Base-by-base conservation (phyloP, 2,797 vertebrate species). In the Myoxocephalus aenaeus region DNA sequence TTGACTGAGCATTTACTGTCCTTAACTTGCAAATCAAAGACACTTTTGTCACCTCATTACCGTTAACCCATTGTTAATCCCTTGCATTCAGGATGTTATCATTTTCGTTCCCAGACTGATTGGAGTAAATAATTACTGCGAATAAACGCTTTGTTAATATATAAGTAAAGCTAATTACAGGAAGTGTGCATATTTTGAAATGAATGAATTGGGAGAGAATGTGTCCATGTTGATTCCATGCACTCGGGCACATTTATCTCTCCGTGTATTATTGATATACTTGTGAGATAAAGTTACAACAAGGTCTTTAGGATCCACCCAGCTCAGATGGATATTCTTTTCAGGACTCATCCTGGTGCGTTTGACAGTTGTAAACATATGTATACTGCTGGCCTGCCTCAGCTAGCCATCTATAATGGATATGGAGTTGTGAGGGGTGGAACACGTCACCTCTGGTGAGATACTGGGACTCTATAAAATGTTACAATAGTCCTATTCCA, bases 331-430 rank as follows among this genome's bases (percentile, higher is more conserved):
- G 83, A 86, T 64, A 51, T 74, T 77, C 80, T 85, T 82, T 83
- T 70, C 71, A 75, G 63, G 73, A 73, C 65, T 85, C 85, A 86
- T 89, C 66, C 29, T 64, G 85, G 83, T 77, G 68, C 81, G 80
- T 85, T 87, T 88, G 86, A 90, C 90, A 90, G 83, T 67, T 91
- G 92, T 92, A 94, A 93, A 94, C 92, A 94, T 90, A 87, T 93
- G 92, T 90, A 80, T 67, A 82, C 80, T 71, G 62, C 85, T 68
- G 80, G 77, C 72, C 79, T 59, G 72, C 70, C 66, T 83, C 83
- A 78, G 72, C 62, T 42, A 61, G 40, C 53, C 87, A 93, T 93
- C 79, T 88, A 94, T 93, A 90, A 94, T 92, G 77, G 84, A 93
- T 92, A 83, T 70, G 20, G 70, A 89, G 71, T 77, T 38, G 51